These are phyloP conservation scores for Drosophila rhopaloa DNA, from an alignment of 1,140 invertebrate genomes.

Conservation along the genomic window DNA sequence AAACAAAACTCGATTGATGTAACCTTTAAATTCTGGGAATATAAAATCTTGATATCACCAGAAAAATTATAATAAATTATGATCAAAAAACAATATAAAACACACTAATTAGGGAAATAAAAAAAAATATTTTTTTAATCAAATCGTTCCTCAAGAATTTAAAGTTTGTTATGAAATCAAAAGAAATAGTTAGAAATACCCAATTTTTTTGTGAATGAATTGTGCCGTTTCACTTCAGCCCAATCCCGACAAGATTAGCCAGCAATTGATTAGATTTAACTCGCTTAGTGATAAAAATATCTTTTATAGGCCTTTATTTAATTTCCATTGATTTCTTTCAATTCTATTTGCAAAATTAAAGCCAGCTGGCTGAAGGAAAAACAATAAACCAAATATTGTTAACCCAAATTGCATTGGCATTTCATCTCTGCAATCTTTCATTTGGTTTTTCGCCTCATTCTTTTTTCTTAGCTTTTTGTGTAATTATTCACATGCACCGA, in stretches of 20 bases:
- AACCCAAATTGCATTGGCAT: constrained; percentile 56
- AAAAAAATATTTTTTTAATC: too few relatives aligned
- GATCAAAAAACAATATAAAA: too few relatives aligned
- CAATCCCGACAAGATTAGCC: constrained; percentile 9
- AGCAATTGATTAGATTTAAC: constrained; percentile 8
- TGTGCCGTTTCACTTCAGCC: not conserved
- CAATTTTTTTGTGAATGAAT: constrained; percentile 33
- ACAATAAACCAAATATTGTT: constrained; percentile 23
- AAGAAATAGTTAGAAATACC: not conserved
- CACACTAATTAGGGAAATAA: too few relatives aligned
- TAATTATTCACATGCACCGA: constrained; percentile 73
- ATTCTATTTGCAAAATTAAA: constrained; percentile 27
- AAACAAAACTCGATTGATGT: too few relatives aligned
- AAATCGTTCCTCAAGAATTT: too few relatives aligned
- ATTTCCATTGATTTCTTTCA: constrained; percentile 1
- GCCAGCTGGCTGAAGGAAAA: constrained; percentile 8
- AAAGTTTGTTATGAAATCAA: not conserved
- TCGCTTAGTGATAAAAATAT: not conserved
- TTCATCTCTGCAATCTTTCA: constrained; percentile 39
- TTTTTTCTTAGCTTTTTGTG: constrained; percentile 63
- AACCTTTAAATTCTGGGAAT: too few relatives aligned
- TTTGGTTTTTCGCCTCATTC: constrained; percentile 35
- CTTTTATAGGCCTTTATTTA: not conserved
- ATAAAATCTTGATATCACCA: too few relatives aligned
- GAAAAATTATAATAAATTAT: too few relatives aligned